phyloP scores from a whole-genome alignment of 2,888 invertebrate species.

The Rhagium mordax region DNA sequence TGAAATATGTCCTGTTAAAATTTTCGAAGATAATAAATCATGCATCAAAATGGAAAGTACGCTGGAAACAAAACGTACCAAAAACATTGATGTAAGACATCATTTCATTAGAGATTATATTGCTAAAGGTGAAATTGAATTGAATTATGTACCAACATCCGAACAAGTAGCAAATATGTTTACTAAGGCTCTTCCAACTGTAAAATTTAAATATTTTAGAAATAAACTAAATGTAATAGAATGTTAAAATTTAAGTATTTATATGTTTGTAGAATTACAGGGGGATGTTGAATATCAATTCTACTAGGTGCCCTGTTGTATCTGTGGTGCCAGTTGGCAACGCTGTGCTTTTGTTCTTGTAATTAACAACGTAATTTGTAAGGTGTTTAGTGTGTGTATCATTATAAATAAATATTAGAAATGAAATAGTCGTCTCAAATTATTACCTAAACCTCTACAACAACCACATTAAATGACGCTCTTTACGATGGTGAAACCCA shows the following conservation, averaged over 20 bases:
- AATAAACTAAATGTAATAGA: neutral
- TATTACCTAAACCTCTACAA: too few relatives aligned
- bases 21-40: conserved; percentile 40
- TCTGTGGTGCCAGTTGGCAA: too few relatives aligned
- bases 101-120: conserved; percentile 37
- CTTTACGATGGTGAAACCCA: too few relatives aligned
- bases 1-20: conserved; percentile 33
- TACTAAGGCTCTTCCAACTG: conserved; percentile 28
- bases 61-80: conserved; percentile 46
- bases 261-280: neutral
- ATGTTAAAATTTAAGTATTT: neutral
- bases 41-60: conserved; percentile 46
- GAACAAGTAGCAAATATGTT: conserved; percentile 33
- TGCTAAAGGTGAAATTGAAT: conserved; percentile 23
- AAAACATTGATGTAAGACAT: conserved; percentile 44
- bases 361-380: too few relatives aligned
- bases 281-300: neutral
- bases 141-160: conserved; percentile 30
- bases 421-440: too few relatives aligned
- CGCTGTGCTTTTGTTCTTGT: too few relatives aligned
- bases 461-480: too few relatives aligned
- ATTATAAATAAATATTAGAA: too few relatives aligned
- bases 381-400: too few relatives aligned
- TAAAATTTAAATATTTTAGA: conserved; percentile 37
- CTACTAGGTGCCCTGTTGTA: too few relatives aligned